A percentile compares a stretch with the other conserved stretches of the same genome.
These are phyloP conservation scores for Nymphalis c-album DNA, from an alignment of 2,888 invertebrate genomes.

Conservation along the genomic window DNA sequence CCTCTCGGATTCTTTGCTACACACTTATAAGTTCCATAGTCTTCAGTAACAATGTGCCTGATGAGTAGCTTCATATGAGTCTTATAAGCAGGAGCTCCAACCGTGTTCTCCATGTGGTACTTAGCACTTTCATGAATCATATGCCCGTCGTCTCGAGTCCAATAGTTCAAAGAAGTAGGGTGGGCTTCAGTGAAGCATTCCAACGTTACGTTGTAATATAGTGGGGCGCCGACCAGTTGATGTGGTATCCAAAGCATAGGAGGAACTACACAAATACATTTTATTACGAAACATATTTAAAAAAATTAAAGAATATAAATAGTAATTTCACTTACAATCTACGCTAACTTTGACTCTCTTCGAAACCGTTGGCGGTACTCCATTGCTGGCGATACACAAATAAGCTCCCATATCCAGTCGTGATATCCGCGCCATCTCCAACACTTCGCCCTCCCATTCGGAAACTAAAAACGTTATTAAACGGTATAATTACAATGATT, in stretches of 20 bases:
- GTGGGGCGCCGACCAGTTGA: conserved; percentile 92
- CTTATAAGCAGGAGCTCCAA: conserved; percentile 88
- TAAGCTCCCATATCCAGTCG: conserved; percentile 95
- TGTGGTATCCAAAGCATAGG: conserved; percentile 96
- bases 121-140: conserved; percentile 94
- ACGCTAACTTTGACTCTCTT: conserved; percentile 96
- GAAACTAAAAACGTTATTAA: conserved; percentile 84
- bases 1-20: conserved; percentile 94
- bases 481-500: neutral
- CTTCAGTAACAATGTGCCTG: conserved; percentile 87
- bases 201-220: conserved; percentile 90
- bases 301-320: neutral
- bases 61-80: conserved; percentile 94
- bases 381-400: conserved; percentile 94
- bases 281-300: neutral
- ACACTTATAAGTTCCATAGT: conserved; percentile 94
- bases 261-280: conserved; percentile 84
- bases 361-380: conserved; percentile 93
- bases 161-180: conserved; percentile 94
- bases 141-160: conserved; percentile 92
- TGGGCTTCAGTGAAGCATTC: conserved; percentile 96
- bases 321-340: conserved; percentile 88
- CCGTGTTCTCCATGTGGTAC: conserved; percentile 88
- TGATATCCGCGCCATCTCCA: conserved; percentile 92
- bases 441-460: conserved; percentile 91